Conservation (phyloP, 2,113 vertebrate species). For the Clarias macrocephalus region DNA sequence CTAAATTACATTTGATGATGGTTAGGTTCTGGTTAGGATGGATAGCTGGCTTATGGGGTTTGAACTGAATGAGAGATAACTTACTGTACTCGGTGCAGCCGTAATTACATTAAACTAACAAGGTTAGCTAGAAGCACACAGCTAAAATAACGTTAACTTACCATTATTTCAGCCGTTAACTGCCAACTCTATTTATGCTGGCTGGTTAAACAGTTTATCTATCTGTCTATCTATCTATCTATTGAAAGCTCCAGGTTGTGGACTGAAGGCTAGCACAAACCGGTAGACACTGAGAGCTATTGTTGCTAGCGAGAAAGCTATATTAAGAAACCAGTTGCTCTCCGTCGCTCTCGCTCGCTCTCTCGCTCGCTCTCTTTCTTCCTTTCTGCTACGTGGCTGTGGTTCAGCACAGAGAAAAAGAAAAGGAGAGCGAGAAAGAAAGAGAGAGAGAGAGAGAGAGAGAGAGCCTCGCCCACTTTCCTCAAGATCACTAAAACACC, state of each 20-base stretch:
- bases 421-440: too few species aligned
- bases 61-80: background rate
- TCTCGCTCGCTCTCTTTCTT: background rate
- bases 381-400: conserved; percentile 58
- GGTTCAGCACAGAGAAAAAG: conserved; percentile 12
- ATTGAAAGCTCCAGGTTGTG: background rate
- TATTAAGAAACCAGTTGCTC: conserved; percentile 10
- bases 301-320: conserved; percentile 2
- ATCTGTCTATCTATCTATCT: background rate
- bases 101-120: background rate
- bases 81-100: background rate
- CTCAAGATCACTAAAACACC: conserved; percentile 30
- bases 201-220: background rate
- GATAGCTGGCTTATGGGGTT: background rate
- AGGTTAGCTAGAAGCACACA: background rate
- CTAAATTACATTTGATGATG: background rate
- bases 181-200: background rate
- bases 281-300: background rate
- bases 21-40: background rate
- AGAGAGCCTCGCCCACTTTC: conserved; percentile 52
- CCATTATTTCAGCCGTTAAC: background rate
- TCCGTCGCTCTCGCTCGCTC: background rate
- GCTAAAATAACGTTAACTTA: conserved; percentile 27
- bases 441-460: conserved; percentile 47
- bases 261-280: background rate